Evolutionary conservation across 2,888 invertebrate genomes (phyloP).

Genomic region (Hymenopus coronatus): DNA sequence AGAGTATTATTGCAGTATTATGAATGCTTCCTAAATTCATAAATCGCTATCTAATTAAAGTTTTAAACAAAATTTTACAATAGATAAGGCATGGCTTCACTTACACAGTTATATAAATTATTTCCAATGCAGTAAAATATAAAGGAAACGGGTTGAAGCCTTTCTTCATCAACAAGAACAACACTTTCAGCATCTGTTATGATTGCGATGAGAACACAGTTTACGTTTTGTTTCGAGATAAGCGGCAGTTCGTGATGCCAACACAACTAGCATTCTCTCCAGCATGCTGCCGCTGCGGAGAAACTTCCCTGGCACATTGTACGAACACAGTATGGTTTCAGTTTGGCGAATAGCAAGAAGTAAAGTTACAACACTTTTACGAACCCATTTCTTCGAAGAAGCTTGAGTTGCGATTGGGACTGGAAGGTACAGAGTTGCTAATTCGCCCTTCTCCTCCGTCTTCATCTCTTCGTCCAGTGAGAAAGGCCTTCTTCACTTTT

Average conservation of each 20-base stretch:
- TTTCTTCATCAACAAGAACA: background rate
- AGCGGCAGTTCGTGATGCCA: background rate
- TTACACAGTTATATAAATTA: background rate
- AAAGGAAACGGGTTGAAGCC: background rate
- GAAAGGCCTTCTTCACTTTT: constrained; percentile 69
- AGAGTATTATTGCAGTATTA: no score
- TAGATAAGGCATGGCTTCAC: background rate
- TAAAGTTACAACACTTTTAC: constrained; percentile 36
- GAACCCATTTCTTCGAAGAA: constrained; percentile 66
- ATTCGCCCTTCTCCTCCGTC: constrained; percentile 35
- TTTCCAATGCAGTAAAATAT: background rate
- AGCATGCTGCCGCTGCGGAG: background rate
- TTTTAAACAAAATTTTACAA: background rate
- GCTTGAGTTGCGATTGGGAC: constrained; percentile 63
- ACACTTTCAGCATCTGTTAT: background rate
- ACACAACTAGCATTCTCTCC: background rate
- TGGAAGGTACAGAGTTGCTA: constrained; percentile 61
- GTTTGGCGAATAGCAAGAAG: no score
- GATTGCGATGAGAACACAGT: background rate
- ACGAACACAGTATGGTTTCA: background rate
- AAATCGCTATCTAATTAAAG: background rate
- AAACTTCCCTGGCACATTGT: background rate
- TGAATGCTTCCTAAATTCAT: no score
- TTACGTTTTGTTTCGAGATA: background rate
- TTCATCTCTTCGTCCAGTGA: constrained; percentile 45